phyloP scores from a whole-genome alignment of 1,140 invertebrate genomes.

The Drosophila murphyi region DNA sequence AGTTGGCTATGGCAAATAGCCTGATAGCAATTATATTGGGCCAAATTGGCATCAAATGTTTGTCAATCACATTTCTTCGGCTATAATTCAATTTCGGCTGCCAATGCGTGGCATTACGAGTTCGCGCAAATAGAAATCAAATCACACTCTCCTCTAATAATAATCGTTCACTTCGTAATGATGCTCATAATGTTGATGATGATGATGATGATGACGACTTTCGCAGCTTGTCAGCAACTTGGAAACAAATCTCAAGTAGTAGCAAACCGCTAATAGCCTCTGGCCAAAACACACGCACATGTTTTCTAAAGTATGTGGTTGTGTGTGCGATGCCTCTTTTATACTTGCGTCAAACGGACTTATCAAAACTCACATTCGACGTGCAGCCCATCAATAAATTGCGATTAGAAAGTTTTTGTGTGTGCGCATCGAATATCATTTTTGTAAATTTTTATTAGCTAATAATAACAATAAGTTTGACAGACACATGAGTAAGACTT shows the following conservation, averaged over 20 bases:
- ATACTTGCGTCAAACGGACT: slow-evolving; percentile 12
- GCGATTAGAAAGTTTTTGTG: slow-evolving; percentile 69
- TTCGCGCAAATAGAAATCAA: slow-evolving; percentile 69
- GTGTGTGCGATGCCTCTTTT: slow-evolving; percentile 15
- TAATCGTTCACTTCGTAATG: slow-evolving; percentile 34
- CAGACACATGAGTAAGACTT: slow-evolving; percentile 2
- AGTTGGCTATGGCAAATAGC: slow-evolving; percentile 17
- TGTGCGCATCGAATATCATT: slow-evolving; percentile 39
- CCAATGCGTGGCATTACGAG: slow-evolving; percentile 48
- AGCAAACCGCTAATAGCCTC: slow-evolving; percentile 65
- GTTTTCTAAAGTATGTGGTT: slow-evolving; percentile 19
- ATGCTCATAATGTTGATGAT: slow-evolving; percentile 26
- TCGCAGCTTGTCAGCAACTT: slow-evolving; percentile 39
- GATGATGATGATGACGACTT: slow-evolving; percentile 15
- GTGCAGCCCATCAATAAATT: slow-evolving; percentile 59
- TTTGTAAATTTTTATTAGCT: slow-evolving; percentile 45
- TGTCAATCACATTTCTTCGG: slow-evolving; percentile 53
- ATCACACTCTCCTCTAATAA: slow-evolving; percentile 39
- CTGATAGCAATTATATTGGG: slow-evolving; percentile 61
- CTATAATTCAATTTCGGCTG: slow-evolving; percentile 11
- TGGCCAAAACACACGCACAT: slow-evolving; percentile 48
- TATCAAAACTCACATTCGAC: slow-evolving; percentile 39
- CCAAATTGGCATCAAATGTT: slow-evolving; percentile 57
- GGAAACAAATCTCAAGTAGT: slow-evolving; percentile 42
- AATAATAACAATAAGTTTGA: slow-evolving; percentile 43